Base-by-base conservation (phyloP, 2,113 vertebrate species). In the Heterochromis multidens region DNA sequence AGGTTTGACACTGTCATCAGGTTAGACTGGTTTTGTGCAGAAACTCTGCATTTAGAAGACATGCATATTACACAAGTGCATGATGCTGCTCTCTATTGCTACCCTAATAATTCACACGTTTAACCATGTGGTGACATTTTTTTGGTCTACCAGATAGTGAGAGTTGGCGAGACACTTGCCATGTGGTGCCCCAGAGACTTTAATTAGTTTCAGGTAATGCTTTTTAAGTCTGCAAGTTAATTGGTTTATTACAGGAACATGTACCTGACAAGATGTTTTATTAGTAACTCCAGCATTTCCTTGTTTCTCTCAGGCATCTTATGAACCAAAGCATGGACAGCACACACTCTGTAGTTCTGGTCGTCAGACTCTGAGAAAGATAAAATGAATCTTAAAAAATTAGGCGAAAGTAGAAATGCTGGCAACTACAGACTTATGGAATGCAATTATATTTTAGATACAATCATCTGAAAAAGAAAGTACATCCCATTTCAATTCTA, bases 1-100 rank as follows among this genome's bases (percentile, higher is more conserved):
- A 99, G 97, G 95, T 99, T 99, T 79, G 99, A 99, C 61, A 99
- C 94, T 0, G 98, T 99, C 99, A 99, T 99, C 92, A 99, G 96
- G 93, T 99, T 99, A 87, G 96, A 96, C 82, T 98, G 96, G 94
- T 96, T 99, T 84, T 99, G 98, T 78, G 97, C 93, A 37, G 99
- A 99, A 54, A 99, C 98, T 87, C 99, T 99, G 59, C 3, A 81
- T 37, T 83, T 3, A 40, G 56, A 85, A 31, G 17, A 88, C 3
- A 84, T 1, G 9, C 11, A 74, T 1, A 16, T 86, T 11, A 88
- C 14, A 60, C 3, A n/a, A 25, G 14, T 8, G 35, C 29, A 25
- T 27, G 14, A 70, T 6, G 25, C 3, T 16, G 33, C 56, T 67
- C 25, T 62, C 9, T 33, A 29, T 31, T 31, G 37, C 77, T 35